Evolutionary conservation across 2,113 vertebrate species (phyloP), one percentile per base, ranked within the genome.

Genomic region (Amblyopsis rosae): DNA sequence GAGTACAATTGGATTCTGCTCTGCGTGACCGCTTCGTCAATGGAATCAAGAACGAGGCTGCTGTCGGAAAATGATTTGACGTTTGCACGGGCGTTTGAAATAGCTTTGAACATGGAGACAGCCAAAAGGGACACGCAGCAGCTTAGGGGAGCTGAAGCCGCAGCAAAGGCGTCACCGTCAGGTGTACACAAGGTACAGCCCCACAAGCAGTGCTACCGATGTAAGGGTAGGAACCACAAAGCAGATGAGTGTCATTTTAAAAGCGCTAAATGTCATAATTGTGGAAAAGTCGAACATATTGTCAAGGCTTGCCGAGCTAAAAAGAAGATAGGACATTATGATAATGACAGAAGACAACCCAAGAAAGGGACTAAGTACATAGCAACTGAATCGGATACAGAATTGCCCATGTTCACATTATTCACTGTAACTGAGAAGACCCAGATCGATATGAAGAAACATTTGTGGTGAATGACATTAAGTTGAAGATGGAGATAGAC

Each of bases 101-200:
- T 75, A 0, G 58, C 62, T 4, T 48, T 79, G 13, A 70, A 67
- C 63, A 75, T 71, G 67, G 67, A 74, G 56, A 75, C 45, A 4
- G 68, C 75, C 0, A 19, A 75, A 26, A 65, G 60, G 48, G 67
- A 71, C 10, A 3, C 53, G 13, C 62, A 41, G 7, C 66, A 75
- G 47, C 9, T 62, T 12, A 63, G 70, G 19, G 59, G 48, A 26
- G 6, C 54, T 35, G 17, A 54, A 72, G 6, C 26, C 26, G 26
- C 26, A 33, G 6, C 6, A 26, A 67, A 17, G 48, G 7, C 4
- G 2, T 16, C 57, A 0, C 41, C 16, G 1, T 50, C 26, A 16
- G 17, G 10, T 1, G 10, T 62, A 3, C 32, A 67, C 9, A 48
- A 74, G 47, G 53, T 70, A 35, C 55, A 10, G 11, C n/a, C 12